Evolutionary conservation across 2,797 vertebrate genomes (phyloP).

Genomic region (Macrochelys suwanniensis): DNA sequence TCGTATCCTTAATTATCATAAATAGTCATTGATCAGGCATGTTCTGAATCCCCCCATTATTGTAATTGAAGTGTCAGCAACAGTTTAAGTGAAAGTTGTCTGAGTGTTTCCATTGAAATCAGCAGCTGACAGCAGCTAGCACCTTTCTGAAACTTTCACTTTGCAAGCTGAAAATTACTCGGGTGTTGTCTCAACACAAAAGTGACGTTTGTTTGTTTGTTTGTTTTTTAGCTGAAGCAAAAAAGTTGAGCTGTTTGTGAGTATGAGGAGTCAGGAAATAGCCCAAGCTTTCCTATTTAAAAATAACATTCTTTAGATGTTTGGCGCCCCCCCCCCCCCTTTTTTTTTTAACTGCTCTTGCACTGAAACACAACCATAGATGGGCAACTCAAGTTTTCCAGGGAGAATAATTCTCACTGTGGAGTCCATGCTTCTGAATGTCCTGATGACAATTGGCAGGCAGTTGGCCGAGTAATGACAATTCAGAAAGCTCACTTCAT

Average conservation of each 20-base stretch:
- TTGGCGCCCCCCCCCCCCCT: too few species aligned
- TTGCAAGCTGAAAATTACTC: background rate
- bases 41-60: background rate
- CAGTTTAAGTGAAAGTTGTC: background rate
- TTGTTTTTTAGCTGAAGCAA: background rate
- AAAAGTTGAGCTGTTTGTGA: background rate
- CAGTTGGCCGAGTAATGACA: background rate
- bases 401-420: background rate
- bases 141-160: background rate
- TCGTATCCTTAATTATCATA: background rate
- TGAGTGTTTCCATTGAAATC: too few species aligned
- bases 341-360: background rate
- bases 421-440: background rate
- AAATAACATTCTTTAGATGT: background rate
- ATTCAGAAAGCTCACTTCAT: background rate
- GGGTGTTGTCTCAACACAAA: background rate
- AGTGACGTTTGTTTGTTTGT: background rate
- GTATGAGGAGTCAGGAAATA: background rate
- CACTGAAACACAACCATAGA: background rate
- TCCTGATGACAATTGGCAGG: background rate
- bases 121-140: too few species aligned
- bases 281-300: background rate
- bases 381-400: background rate
- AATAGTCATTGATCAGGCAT: background rate
- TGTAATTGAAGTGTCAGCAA: background rate